Base-by-base conservation (phyloP, 2,888 invertebrate genomes). In the Hydraecia micacea region DNA sequence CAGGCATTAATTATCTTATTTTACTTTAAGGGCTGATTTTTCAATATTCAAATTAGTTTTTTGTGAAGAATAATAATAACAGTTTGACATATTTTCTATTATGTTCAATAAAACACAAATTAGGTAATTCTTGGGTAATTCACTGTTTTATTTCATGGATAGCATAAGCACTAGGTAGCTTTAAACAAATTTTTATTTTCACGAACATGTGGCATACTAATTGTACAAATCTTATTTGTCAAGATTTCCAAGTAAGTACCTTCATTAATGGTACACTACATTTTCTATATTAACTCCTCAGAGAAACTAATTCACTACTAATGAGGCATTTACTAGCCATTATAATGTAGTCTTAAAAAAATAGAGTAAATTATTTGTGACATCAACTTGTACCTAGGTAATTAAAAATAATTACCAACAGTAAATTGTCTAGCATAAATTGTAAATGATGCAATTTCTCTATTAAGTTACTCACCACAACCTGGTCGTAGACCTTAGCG, bases 391-490 rank as follows among this genome's bases (percentile, higher is more conserved):
- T 8, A 32, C 32, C 32, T 32, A 42, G 25, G 75, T 55, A 32
- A 32, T n/a, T n/a, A 18, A 73, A 32, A 32, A 8, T 39, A 39
- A 28, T 71, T 52, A 72, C 49, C 21, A 21, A 25, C 39, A 25
- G 39, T 52, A 21, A 15, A 63, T 18, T 39, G 25, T 49, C 6
- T 36, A 69, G 52, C 52, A 36, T n/a, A 52, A 49, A 42, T 42
- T 15, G 1, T 46, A n/a, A 7, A 28, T 62, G 42, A 76, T 82
- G 13, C 36, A 70, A 77, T 73, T 58, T 66, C 15, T 28, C 68
- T 66, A 42, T 9, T 0, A 15, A 62, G 13, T 73, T 80, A 97
- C 98, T 97, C 96, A 99, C 99, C 95, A 99, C 98, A 87, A 98
- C 98, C 93, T 97, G 97, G 79, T 97, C 96, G 94, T 98, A 99